phyloP scores from a whole-genome alignment of 2,797 vertebrate genomes.

The Eulemur rubriventer region DNA sequence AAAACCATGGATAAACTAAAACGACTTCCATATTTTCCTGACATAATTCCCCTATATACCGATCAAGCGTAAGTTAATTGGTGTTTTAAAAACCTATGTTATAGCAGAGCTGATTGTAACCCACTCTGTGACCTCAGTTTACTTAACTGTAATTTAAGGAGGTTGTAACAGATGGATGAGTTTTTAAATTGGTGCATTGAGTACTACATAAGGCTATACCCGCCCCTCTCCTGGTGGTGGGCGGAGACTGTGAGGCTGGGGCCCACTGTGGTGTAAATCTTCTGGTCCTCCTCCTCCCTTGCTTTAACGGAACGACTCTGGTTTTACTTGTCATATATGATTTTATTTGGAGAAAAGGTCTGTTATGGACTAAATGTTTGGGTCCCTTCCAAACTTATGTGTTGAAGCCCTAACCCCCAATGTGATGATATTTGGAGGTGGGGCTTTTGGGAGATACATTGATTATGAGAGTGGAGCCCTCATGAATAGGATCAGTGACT shows the following conservation, averaged over 20 bases:
- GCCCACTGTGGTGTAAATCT: not conserved
- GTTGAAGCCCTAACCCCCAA: not conserved
- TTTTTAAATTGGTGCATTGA: not conserved
- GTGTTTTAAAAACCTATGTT: not conserved
- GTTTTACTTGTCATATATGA: not conserved
- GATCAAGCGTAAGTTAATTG: not conserved
- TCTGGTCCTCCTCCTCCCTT: not conserved
- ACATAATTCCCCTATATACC: not conserved
- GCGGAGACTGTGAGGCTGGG: not conserved
- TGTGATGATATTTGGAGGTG: not conserved
- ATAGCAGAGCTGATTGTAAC: not conserved
- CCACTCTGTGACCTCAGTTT: not conserved
- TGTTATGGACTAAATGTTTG: not conserved
- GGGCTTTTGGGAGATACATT: not conserved
- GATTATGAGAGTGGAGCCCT: not conserved
- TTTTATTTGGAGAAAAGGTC: conserved; percentile 16
- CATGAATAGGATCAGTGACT: not conserved
- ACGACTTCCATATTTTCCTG: conserved; percentile 7
- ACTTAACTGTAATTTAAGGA: not conserved
- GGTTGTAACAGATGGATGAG: not conserved
- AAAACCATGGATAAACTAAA: not conserved
- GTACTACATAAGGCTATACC: not conserved
- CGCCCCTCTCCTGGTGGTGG: not conserved
- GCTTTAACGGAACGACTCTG: not conserved
- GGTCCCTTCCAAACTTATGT: not conserved